Evolutionary conservation across 2,797 vertebrate species (phyloP), one percentile per base, ranked within the genome.

Genomic region (Melanotaenia nigrans): DNA sequence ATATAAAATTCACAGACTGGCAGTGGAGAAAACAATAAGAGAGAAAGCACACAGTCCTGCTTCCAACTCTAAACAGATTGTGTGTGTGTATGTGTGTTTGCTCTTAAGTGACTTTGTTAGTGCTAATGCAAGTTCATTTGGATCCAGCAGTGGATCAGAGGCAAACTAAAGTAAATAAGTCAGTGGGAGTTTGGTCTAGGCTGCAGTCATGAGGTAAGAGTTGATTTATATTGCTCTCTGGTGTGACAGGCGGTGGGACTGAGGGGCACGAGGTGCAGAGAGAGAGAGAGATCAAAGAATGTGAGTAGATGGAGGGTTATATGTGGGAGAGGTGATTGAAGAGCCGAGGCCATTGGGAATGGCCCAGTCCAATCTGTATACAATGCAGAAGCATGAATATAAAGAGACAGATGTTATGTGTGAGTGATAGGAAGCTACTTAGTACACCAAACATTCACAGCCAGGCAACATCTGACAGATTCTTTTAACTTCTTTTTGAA

Each of bases 11-110:
- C 78, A 86, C 78, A 54, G 63, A 56, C 63, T 83, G 62, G 62
- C 74, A 70, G 78, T 75, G 75, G 69, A 66, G 83, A 74, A 83
- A 81, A 85, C 83, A 89, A 87, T 82, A 83, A 81, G 65, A 36
- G 16, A 65, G 82, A 84, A 38, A 83, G 82, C 81, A 69, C 9
- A n/a, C 65, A 71, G 82, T 49, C 51, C 40, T 45, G 77, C 80
- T 57, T 63, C 71, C 75, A 64, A 57, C 66, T 79, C 2, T 25
- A 49, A 78, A 84, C 64, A 73, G 54, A 40, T 18, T 62, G 30
- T 10, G 64, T 75, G 77, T 74, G 63, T 62, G 60, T 24, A 40
- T 64, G 40, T 57, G 57, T 40, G 32, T 61, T 57, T 58, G 59
- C 28, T 55, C n/a, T 3, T 24, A 58, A 1, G 54, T 60, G 71